Evolutionary conservation across 2,797 vertebrate species (phyloP).

Genomic region (Platalea minor): DNA sequence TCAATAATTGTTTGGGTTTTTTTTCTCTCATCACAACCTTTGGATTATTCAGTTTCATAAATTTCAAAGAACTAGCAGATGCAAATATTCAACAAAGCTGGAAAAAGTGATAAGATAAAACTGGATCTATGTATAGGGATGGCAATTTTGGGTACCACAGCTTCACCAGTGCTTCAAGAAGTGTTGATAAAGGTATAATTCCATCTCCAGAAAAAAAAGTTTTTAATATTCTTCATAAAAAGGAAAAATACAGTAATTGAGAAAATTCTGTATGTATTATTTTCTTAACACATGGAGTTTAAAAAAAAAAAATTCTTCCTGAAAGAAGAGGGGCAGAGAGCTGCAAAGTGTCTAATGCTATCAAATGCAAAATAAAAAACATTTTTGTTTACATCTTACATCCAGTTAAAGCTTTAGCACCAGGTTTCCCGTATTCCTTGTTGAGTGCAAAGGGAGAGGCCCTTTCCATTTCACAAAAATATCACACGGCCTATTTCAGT

Average conservation of each 20-base stretch:
- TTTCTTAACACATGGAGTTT: background rate
- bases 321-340: background rate
- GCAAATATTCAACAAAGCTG: background rate
- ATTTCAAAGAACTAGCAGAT: background rate
- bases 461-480: background rate
- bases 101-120: background rate
- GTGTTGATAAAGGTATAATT: background rate
- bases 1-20: fast-evolving
- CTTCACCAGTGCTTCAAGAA: background rate
- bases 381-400: background rate
- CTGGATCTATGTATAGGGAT: background rate
- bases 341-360: background rate
- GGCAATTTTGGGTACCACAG: background rate
- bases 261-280: background rate
- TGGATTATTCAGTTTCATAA: background rate
- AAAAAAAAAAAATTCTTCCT: background rate
- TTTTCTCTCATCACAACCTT: background rate
- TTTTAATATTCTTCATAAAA: background rate
- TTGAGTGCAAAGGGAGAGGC: background rate
- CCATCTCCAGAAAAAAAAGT: background rate
- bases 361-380: background rate
- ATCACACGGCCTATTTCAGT: fast-evolving
- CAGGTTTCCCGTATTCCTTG: background rate
- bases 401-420: background rate
- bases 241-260: background rate